Evolutionary conservation across 2,113 vertebrate genomes (phyloP).

Genomic region (Urocitellus parryii): DNA sequence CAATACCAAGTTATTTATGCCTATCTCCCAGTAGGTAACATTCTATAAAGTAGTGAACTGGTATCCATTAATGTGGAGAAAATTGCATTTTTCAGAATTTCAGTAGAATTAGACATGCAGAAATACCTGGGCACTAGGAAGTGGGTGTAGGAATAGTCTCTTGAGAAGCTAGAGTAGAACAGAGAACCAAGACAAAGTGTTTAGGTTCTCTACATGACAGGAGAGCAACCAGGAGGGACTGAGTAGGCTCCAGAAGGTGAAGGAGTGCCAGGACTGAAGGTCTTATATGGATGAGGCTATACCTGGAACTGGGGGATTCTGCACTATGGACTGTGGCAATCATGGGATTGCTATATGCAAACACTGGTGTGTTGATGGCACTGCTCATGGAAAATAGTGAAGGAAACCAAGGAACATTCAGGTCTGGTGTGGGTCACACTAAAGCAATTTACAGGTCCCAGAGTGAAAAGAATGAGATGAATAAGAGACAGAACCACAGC

Average conservation of each 20-base stretch:
- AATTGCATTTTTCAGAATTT: not conserved
- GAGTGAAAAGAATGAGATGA: not conserved
- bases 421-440: not conserved
- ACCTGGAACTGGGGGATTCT: not conserved
- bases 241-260: not conserved
- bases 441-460: not conserved
- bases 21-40: not conserved
- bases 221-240: not conserved
- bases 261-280: not conserved
- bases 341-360: not conserved
- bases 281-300: not conserved
- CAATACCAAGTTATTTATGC: not conserved
- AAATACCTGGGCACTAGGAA: not conserved
- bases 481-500: not conserved
- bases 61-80: not conserved
- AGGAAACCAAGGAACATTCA: not conserved
- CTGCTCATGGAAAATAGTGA: not conserved
- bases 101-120: not conserved
- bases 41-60: not conserved
- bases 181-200: not conserved
- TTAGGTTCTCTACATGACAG: not conserved
- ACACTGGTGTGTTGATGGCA: not conserved
- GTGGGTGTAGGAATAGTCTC: rapidly evolving
- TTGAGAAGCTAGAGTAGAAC: not conserved
- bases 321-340: rapidly evolving